These are phyloP conservation scores for Nixonia krombeini DNA, from an alignment of 1,140 invertebrate genomes.

Conservation along the genomic window DNA sequence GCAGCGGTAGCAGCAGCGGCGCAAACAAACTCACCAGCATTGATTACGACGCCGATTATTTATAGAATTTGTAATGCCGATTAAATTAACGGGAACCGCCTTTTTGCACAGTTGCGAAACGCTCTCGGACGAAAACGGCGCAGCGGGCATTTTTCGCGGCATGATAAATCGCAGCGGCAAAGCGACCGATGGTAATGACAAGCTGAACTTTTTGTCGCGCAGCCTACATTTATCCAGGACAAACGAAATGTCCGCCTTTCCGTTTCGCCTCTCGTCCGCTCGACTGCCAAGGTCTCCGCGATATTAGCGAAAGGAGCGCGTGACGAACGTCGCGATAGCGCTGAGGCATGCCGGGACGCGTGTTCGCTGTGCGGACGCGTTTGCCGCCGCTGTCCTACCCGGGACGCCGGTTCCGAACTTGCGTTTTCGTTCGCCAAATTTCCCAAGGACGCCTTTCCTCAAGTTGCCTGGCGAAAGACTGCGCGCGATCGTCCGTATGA, in stretches of 20 bases:
- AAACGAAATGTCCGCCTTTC: slow-evolving; percentile 14
- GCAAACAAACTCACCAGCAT: too few species aligned
- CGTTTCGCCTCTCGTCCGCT: slow-evolving; percentile 19
- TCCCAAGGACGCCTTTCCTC: too few species aligned
- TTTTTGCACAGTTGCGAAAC: neutral
- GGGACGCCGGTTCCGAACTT: too few species aligned
- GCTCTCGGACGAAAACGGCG: neutral
- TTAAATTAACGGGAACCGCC: too few species aligned
- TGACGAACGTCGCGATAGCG: slow-evolving; percentile 16
- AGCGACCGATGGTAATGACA: slow-evolving; percentile 23
- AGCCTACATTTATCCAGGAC: slow-evolving; percentile 14
- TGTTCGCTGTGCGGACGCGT: slow-evolving; percentile 3
- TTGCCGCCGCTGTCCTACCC: too few species aligned
- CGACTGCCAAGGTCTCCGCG: slow-evolving; percentile 22
- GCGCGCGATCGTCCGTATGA: too few species aligned
- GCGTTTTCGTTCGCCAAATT: too few species aligned
- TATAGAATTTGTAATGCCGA: too few species aligned
- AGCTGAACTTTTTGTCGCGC: slow-evolving; percentile 18
- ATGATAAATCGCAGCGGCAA: neutral
- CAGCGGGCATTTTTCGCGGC: neutral
- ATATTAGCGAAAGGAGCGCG: slow-evolving; percentile 26
- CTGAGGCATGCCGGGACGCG: slow-evolving; percentile 3
- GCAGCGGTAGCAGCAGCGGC: too few species aligned
- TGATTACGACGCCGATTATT: too few species aligned
- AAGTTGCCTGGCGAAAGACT: too few species aligned